Base-by-base conservation (phyloP, 2,113 vertebrate genomes). In the Vombatus ursinus region DNA sequence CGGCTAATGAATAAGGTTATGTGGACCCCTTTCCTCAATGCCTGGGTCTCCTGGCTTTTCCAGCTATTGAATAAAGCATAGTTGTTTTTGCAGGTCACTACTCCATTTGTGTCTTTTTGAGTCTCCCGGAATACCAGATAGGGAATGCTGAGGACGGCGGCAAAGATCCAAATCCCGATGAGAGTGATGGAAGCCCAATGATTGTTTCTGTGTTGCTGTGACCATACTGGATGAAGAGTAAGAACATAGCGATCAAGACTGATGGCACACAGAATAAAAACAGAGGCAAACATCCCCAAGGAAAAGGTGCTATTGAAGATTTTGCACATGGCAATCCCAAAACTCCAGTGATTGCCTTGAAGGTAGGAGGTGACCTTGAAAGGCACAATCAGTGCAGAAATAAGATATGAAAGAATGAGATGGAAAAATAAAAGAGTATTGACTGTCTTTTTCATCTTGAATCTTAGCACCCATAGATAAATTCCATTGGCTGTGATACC, bases 161-260 rank as follows among this genome's bases (percentile, higher is more conserved):
- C 96, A 54, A 84, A 96, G 3, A 97, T 51, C 98, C 98, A 98
- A 57, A 98, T 37, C 7, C 96, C 94, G 3, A 97, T 12, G 48
- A 95, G 52, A 50, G 97, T 90, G 26, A 26, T 47, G 51, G 91
- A 95, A 61, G 97, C 97, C 93, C 89, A 90, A 16, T 89, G 94
- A 50, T 89, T 90, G 5, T 91, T 98, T 93, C 97, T 95, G 89
- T 98, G 94, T 49, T 68, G 89, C 49, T 97, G 97, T 84, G 97
- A 98, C 98, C 98, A 98, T 84, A 97, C 57, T 0, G 98, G 97
- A 37, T 98, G 94, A 91, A 97, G 94, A 12, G 91, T 97, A 93
- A 98, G 94, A 49, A 97, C 51, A 16, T 98, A 98, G 0, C 97
- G 97, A 89, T 98, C 97, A 26, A 98, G 50, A 90, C 98, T 98